Base-by-base conservation (phyloP, 2,113 vertebrate species). In the Struthio camelus region DNA sequence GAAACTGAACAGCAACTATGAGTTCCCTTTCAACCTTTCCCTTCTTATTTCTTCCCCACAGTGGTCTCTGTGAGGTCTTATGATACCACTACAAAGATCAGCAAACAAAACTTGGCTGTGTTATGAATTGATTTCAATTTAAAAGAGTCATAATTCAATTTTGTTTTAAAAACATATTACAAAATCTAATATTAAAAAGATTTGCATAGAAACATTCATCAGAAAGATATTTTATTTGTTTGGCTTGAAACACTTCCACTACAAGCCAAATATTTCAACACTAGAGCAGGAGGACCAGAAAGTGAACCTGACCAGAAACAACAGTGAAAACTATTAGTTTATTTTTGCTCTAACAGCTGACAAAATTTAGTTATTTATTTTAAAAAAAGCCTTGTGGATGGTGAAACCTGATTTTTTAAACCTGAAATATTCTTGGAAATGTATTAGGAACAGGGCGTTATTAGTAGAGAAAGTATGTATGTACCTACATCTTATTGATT, bases 221-320 rank as follows among this genome's bases (percentile, higher is more conserved):
- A 95, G 94, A 95, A 96, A 95, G 93, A 87, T 94, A 92, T 96
- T 96, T 96, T 97, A 94, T 95, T 97, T 96, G 93, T 97, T 97
- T 95, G 95, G 94, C 93, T 95, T 96, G 94, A 97, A 96, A 96
- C 90, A 72, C 80, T 97, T 97, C 96, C 95, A 96, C 94, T 95
- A 84, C 81, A 95, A 97, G 96, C 95, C 96, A 96, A 96, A 94
- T 62, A 84, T 96, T 96, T 95, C 94, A 93, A 93, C 94, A 93
- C 79, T 27, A 67, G 38, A 32, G 87, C 87, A 93, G 82, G 87
- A 96, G 93, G 75, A 94, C 62, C 89, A 94, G 85, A 91, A 91
- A 95, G 79, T 86, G 82, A 94, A 94, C 89, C 79, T 92, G 87
- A 97, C 93, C 94, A 97, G 93, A 96, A 97, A 96, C 92, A 92